Base-by-base conservation (phyloP, 2,888 invertebrate species). In the Drosophila lacicola region DNA sequence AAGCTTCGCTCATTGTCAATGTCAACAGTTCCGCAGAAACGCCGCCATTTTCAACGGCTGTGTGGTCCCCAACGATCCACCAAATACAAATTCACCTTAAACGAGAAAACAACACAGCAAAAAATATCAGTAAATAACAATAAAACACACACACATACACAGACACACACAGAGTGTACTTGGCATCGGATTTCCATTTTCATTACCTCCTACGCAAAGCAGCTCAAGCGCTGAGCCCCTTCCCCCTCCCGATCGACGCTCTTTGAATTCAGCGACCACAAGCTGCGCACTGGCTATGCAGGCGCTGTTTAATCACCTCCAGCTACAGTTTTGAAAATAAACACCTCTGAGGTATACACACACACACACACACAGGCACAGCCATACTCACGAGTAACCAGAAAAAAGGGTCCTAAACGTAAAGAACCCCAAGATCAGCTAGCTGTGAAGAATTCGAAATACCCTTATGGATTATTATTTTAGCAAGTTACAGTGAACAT, bases 21-120 rank as follows among this genome's bases (percentile, higher is more conserved):
- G 74, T 53, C 58, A 68, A 53, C 60, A 51, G 49, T 66, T 80
- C 55, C 60, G 54, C 19, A 29, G 62, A 65, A 66, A 41, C 17
- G 61, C 53, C 61, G 74, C 77, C 77, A 81, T 82, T 74, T 82
- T 67, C 25, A 39, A 37, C 13, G 14, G 62, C 62, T 81, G 84
- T 86, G 83, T 81, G 83, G 83, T 85, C 78, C 46, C 44, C 55
- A 64, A 39, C 55, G 44, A 56, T 21, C 44, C 41, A 41, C 56
- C 51, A 39, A 19, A 47, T 13, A 46, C 49, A 62, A 77, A 80
- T 86, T 83, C 84, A 86, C 85, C 85, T 86, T 77, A 86, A 86
- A 75, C 68, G 74, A 55, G 25, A 53, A 53, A 56, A 49, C 69
- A 65, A 73, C 67, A 63, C 81, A 80, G 74, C 70, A 77, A 62